phyloP scores from a whole-genome alignment of 2,113 vertebrate genomes.

The Trichechus manatus region DNA sequence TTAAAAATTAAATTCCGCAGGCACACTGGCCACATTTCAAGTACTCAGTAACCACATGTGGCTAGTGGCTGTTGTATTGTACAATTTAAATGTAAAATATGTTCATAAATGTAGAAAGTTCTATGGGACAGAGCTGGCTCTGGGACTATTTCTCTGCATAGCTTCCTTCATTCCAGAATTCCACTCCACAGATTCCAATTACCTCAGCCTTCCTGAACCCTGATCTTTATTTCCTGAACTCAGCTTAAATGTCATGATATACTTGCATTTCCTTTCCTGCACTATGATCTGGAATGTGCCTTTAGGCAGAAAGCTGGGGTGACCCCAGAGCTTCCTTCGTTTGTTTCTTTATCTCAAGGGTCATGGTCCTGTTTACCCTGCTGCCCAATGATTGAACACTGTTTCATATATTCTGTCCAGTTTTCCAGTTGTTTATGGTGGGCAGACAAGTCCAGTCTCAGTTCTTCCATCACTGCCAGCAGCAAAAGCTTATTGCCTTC shows the following conservation, averaged over 20 bases:
- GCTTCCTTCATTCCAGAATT: neutral
- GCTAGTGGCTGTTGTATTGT: neutral
- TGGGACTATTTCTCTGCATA: neutral
- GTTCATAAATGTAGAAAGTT: neutral
- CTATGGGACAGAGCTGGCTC: neutral
- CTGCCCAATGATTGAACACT: neutral
- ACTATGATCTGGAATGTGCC: neutral
- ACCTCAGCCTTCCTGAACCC: neutral
- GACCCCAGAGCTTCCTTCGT: neutral
- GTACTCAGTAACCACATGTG: neutral
- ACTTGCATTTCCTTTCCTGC: neutral
- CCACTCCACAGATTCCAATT: neutral
- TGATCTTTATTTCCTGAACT: neutral
- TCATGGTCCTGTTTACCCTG: neutral
- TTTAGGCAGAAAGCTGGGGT: neutral
- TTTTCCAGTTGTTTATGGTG: constrained; percentile 19
- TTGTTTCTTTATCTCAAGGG: neutral
- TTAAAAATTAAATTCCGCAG: neutral
- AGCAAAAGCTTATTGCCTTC: neutral
- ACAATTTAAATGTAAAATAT: neutral
- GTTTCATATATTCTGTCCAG: neutral
- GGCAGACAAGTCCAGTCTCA: neutral
- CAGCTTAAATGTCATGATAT: neutral
- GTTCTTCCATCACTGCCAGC: neutral
- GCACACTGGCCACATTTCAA: neutral